Base-by-base conservation (phyloP, 2,888 invertebrate species). In the Drosophila paramelanica region DNA sequence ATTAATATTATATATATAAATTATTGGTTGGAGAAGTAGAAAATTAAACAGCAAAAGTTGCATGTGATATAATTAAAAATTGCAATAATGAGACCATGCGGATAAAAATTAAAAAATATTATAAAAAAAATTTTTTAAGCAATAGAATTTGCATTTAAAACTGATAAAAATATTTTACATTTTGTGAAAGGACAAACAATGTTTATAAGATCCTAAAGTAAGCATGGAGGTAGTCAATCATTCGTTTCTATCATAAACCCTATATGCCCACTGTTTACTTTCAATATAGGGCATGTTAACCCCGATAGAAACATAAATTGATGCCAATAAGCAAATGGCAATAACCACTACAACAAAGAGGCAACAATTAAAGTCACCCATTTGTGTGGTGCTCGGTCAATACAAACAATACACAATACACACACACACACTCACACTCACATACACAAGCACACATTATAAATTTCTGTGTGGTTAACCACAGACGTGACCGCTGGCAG, bases 321-420 rank as follows among this genome's bases (percentile, higher is more conserved):
- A 17, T 38, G 13, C 0, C 33, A 25, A 64, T 17, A 36, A 36
- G 27, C 20, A 47, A 39, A 53, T 45, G 49, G 41, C 27, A 57
- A 38, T 23, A 57, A 47, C 17, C 23, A 33, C 20, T 10, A 39
- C 17, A 43, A 43, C 47, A 46, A 67, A 45, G 47, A 25, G 45
- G 38, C 17, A 38, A 55, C 42, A 62, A 72, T 59, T 62, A 59
- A 71, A 67, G 62, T 67, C 55, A 52, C 46, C 42, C 14, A 25
- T 51, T 67, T 41, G 50, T 42, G 33, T 71, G 59, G 14, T 51
- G 33, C 36, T 7, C 31, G 39, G 10, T 25, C 55, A 66, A 71
- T 47, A 38, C 55, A 66, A 59, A 72, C 17, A 17, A 17, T 17
- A 17, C 17, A 17, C 17, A 17, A 17, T 17, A 17, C 17, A 17